Evolutionary conservation across 37 sponge, comb jelly and placozoan species (phyloP), one percentile per base, ranked within the genome.

Genomic region (Hexactinellida sp.): DNA sequence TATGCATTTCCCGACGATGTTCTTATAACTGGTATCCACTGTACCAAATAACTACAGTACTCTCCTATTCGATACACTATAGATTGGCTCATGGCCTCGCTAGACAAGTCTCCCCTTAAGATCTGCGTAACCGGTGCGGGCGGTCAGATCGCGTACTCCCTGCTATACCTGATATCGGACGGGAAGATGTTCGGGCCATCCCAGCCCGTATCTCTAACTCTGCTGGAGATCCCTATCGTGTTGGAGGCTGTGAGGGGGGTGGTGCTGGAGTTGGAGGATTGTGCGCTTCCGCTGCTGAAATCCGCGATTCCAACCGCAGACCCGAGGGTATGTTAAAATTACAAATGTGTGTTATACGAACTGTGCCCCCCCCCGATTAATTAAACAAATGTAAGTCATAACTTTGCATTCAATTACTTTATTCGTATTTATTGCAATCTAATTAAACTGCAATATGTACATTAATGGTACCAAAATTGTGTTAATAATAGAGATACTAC

Each of bases 121-220:
- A 91, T 98, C n/a, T 98, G 99, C 83, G 86, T 98, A 30, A 98
- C 99, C 16, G 99, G 99, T 32, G 99, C 96, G 35, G 99, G 96
- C 34, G 99, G 99, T 9, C 99, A 98, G 87, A 98, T 98, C 28
- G 96, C 92, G 37, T 98, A 98, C 85, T 94, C 99, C 35, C 92
- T 98, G 36, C 91, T 98, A 38, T 94, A 93, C 84, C 76, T 89
- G 24, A 54, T 98, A 32, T 94, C 90, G 34, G 86, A 87, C 37
- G 99, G 99, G 52, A 93, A 96, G 39, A 95, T 98, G 38, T 98
- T 98, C 87, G 99, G 99, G 24, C 55, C 54, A 37, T 89, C 96
- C 36, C 99, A 98, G 94, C 91, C 92, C 1, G 51, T 98, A 25
- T 85, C 85, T 9, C 84, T 98, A 39, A 87, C 88, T 0, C 84